These are phyloP conservation scores for Hippopotamyrus pictus DNA, from an alignment of 2,797 vertebrate species.

Conservation along the genomic window DNA sequence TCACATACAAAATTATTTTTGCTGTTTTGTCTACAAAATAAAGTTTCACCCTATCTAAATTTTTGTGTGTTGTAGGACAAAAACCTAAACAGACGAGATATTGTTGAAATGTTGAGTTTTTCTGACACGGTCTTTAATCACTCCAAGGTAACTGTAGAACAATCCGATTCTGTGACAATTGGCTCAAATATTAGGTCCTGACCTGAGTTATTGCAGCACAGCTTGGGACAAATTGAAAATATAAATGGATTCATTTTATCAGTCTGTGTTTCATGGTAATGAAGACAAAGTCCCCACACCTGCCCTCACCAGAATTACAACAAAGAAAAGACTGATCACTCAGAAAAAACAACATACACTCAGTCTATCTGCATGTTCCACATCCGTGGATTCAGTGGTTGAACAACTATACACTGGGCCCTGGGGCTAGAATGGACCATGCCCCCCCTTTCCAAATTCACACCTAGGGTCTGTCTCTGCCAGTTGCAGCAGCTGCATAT, in stretches of 20 bases:
- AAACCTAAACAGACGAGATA: conserved; percentile 30
- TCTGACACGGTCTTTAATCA: conserved; percentile 74
- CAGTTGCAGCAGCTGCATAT: not conserved
- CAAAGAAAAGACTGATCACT: conserved; percentile 31
- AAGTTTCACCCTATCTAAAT: not conserved
- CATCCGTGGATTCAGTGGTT: not conserved
- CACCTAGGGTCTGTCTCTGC: not conserved
- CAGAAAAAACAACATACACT: not conserved
- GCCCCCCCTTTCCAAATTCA: not conserved
- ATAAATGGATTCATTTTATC: conserved; percentile 70
- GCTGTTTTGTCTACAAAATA: not conserved
- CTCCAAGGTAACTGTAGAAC: conserved; percentile 51
- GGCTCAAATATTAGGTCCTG: conserved; percentile 69
- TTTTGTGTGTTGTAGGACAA: not conserved
- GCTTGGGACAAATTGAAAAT: conserved; percentile 69
- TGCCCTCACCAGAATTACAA: conserved; percentile 41
- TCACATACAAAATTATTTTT: not conserved
- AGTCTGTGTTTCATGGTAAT: conserved; percentile 64
- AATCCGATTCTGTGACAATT: conserved; percentile 58
- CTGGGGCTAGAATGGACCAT: not conserved
- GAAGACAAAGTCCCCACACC: conserved; percentile 68
- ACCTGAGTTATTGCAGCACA: conserved; percentile 73
- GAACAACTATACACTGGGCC: not conserved
- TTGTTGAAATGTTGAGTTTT: conserved; percentile 45
- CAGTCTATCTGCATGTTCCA: not conserved